Evolutionary conservation across 2,113 vertebrate species (phyloP).

Genomic region (Labrus mixtus): DNA sequence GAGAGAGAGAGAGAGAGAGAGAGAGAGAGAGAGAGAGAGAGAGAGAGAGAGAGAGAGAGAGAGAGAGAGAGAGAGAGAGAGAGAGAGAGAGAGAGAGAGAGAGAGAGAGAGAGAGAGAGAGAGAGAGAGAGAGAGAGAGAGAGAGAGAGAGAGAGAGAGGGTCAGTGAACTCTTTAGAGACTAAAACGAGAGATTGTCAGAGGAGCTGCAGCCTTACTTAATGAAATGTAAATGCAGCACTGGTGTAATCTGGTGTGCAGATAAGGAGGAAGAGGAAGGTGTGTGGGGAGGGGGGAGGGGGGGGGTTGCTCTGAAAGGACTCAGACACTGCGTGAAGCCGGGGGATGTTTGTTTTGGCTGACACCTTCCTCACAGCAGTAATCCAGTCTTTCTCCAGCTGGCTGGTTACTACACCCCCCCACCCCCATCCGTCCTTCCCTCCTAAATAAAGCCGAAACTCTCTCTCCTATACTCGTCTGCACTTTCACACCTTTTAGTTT

Average conservation of each 20-base stretch:
- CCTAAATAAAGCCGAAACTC: neutral
- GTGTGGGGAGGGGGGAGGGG: constrained; percentile 23
- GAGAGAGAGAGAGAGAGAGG: too few species aligned
- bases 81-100: too few species aligned
- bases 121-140: too few species aligned
- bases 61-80: too few species aligned
- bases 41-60: too few species aligned
- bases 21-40: too few species aligned
- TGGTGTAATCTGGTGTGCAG: constrained; percentile 24
- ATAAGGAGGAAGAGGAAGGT: constrained; percentile 39
- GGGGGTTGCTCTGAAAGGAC: constrained; percentile 56
- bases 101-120: too few species aligned
- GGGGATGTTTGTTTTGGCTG: constrained; percentile 78
- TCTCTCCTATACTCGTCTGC: neutral
- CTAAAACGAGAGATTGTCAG: too few species aligned
- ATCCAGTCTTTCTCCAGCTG: constrained; percentile 78
- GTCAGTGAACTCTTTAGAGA: too few species aligned
- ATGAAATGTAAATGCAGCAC: neutral
- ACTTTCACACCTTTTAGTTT: neutral
- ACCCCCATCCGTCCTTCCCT: constrained; percentile 21
- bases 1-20: too few species aligned
- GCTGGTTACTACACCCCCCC: constrained; percentile 61
- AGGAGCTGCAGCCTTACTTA: neutral
- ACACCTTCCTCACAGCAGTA: constrained; percentile 79
- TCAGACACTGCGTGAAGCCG: constrained; percentile 65